Conservation (phyloP, 1,140 invertebrate genomes). For the Anoplophora glabripennis region DNA sequence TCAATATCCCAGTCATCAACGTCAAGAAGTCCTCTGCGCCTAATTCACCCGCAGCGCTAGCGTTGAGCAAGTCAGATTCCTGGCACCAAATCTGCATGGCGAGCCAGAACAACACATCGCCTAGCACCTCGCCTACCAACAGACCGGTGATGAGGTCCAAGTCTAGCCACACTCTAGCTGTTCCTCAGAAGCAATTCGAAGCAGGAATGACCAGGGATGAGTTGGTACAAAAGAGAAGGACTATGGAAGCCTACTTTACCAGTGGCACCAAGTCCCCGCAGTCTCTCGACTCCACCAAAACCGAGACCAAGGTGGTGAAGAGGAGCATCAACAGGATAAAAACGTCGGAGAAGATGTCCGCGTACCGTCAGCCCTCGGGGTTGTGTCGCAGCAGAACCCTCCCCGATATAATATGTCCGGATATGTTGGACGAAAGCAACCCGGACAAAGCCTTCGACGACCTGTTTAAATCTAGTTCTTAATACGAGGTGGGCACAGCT, state of each 20-base stretch:
- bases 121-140: conserved; percentile 48
- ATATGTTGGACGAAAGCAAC: conserved; percentile 66
- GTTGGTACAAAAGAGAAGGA: conserved; percentile 69
- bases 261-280: conserved; percentile 31
- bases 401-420: conserved; percentile 62
- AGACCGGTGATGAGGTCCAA: conserved; percentile 60
- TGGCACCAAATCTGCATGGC: conserved; percentile 40
- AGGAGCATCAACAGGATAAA: conserved; percentile 52
- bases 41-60: conserved; percentile 28
- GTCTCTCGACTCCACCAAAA: conserved; percentile 14
- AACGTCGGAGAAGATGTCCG: conserved; percentile 53
- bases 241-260: conserved; percentile 75
- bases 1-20: conserved; percentile 47
- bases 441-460: conserved; percentile 75
- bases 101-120: conserved; percentile 23
- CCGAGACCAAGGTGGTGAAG: conserved; percentile 37
- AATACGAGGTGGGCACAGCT: conserved; percentile 15
- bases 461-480: conserved; percentile 56
- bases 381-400: conserved; percentile 71
- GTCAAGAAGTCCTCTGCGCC: conserved; percentile 40
- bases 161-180: conserved; percentile 66
- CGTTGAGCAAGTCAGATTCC: conserved; percentile 71
- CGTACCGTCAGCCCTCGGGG: conserved; percentile 48
- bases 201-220: conserved; percentile 71
- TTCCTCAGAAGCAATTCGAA: conserved; percentile 71